These are phyloP conservation scores for Stichopus chloronotus DNA, from an alignment of 35 echinoderm and acorn worm genomes.

Conservation along the genomic window DNA sequence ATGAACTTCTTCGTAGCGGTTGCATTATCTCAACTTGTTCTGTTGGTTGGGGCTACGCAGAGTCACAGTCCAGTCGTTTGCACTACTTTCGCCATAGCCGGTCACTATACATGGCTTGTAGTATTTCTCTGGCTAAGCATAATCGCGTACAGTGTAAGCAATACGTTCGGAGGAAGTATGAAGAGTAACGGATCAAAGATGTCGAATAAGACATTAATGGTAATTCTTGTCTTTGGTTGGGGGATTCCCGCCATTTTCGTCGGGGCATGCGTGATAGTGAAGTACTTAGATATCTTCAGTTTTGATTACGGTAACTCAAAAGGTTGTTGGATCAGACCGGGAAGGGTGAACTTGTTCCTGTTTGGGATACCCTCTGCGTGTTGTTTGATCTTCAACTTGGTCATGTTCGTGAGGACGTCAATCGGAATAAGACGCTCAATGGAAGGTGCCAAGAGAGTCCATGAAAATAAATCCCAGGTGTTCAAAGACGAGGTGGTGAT, in stretches of 20 bases:
- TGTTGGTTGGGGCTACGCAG: background rate
- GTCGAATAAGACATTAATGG: background rate
- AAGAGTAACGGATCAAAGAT: background rate
- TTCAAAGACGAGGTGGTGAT: background rate
- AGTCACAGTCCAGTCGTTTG: conserved; percentile 20
- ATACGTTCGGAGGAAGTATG: background rate
- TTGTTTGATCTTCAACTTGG: background rate
- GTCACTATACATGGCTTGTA: conserved; percentile 17
- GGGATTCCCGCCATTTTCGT: conserved; percentile 14
- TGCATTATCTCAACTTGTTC: conserved; percentile 6
- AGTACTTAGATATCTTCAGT: background rate
- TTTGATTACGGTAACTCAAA: background rate
- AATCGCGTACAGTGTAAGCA: background rate
- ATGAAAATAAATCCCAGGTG: background rate
- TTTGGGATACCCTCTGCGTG: background rate
- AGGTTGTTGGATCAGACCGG: conserved; percentile 22
- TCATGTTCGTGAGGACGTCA: background rate
- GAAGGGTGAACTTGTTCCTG: background rate
- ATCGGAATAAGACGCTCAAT: background rate
- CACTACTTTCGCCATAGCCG: background rate
- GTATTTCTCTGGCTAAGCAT: conserved; percentile 4
- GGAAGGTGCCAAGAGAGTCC: background rate
- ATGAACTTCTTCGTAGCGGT: conserved; percentile 44
- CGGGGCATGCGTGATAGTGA: background rate
- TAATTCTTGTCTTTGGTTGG: background rate